Evolutionary conservation across 2,888 invertebrate genomes (phyloP).

Genomic region (Cyaniris semiargus): DNA sequence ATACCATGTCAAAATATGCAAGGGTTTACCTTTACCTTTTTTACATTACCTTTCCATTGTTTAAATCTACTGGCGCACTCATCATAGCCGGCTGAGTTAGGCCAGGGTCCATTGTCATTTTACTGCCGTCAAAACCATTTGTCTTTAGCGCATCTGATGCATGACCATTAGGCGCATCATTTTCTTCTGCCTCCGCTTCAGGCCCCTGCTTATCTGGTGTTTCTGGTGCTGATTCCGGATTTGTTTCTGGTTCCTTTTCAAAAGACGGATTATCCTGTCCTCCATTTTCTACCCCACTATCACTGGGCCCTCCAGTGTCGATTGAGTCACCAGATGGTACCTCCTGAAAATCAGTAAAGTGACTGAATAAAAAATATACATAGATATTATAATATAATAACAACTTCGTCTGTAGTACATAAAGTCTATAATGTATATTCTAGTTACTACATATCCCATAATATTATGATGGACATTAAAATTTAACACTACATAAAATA

Average conservation of each 20-base stretch:
- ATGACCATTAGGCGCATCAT: neutral
- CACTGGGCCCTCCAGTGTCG: slow-evolving; percentile 6
- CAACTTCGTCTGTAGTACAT: neutral
- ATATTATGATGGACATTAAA: neutral
- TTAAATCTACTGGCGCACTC: neutral
- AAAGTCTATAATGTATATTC: neutral
- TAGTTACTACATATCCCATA: neutral
- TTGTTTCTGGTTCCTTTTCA: neutral
- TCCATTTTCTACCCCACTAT: neutral
- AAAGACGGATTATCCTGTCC: slow-evolving; percentile 6
- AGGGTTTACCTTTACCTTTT: too few species aligned
- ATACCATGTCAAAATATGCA: too few species aligned
- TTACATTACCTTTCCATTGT: slow-evolving; percentile 30
- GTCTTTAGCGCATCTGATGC: neutral
- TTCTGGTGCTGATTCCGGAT: neutral
- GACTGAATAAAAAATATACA: neutral
- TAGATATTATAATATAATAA: neutral
- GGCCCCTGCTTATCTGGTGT: neutral
- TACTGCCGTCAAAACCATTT: neutral
- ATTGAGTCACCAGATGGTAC: neutral
- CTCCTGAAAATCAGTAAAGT: neutral
- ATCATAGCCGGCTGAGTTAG: slow-evolving; percentile 15
- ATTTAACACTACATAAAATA: neutral
- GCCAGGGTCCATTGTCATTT: slow-evolving; percentile 8
- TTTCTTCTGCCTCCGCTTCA: neutral